These are phyloP conservation scores for Poeciliopsis retropinna DNA, from an alignment of 2,113 vertebrate genomes.

Conservation along the genomic window DNA sequence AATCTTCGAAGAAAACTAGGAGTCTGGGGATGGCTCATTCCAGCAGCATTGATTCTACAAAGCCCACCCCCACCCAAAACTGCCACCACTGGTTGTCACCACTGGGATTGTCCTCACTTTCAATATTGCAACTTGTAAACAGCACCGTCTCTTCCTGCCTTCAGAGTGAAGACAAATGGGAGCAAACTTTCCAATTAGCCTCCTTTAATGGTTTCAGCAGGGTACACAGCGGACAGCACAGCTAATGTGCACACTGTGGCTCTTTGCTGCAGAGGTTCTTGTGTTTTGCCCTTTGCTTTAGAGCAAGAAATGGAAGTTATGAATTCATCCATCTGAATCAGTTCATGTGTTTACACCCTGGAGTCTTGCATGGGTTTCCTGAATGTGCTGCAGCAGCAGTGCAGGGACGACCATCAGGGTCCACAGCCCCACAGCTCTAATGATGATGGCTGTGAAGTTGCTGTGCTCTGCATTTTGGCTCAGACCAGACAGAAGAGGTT, in stretches of 20 bases:
- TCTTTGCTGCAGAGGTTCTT: conserved; percentile 6
- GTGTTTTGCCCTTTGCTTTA: conserved; percentile 13
- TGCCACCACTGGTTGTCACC: conserved; percentile 32
- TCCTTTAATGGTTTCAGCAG: conserved; percentile 44
- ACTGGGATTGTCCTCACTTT: conserved; percentile 11
- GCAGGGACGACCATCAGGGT: conserved; percentile 72
- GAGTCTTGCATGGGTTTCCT: conserved; percentile 62
- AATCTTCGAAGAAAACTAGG: conserved; percentile 61
- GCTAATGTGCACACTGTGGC: conserved; percentile 12
- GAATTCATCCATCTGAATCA: conserved; percentile 58
- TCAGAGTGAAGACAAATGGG: conserved; percentile 74
- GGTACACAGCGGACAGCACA: conserved; percentile 32
- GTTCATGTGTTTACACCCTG: conserved; percentile 56
- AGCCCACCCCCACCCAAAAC: conserved; percentile 59
- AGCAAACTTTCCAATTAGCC: conserved; percentile 59
- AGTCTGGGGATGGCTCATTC: conserved; percentile 36
- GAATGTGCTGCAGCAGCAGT: conserved; percentile 79
- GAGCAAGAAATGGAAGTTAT: conserved; percentile 10
- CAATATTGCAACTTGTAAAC: conserved; percentile 69
- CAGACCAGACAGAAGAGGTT: conserved; percentile 24
- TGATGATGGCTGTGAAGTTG: conserved; percentile 78
- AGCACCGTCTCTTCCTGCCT: conserved; percentile 50
- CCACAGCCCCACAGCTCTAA: conserved; percentile 60
- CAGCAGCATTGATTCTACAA: conserved; percentile 45
- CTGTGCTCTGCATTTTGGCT: conserved; percentile 68